Evolutionary conservation across 2,113 vertebrate species (phyloP).

Genomic region (Morone saxatilis): DNA sequence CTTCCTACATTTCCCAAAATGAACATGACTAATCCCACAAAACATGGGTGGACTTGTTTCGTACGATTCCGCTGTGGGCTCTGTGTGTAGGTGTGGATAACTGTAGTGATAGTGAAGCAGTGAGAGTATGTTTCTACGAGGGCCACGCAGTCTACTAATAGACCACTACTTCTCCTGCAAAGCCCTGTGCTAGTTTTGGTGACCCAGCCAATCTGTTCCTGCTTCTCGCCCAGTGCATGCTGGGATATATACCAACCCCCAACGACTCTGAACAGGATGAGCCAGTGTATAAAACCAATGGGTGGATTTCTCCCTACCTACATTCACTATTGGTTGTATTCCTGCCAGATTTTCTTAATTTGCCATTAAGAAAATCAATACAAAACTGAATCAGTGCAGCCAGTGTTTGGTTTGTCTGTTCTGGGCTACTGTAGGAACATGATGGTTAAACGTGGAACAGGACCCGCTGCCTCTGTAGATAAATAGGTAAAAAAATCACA

Average conservation of each 20-base stretch:
- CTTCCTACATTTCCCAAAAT: background rate
- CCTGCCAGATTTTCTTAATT: background rate
- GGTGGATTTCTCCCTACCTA: background rate
- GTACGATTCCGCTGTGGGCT: background rate
- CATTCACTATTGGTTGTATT: background rate
- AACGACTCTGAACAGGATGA: background rate
- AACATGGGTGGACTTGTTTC: background rate
- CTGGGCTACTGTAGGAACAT: no score
- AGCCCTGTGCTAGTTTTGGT: background rate
- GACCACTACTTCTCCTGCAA: background rate
- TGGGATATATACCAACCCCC: background rate
- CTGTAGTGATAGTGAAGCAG: background rate
- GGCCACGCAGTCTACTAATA: background rate
- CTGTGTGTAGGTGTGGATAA: slow-evolving; percentile 2
- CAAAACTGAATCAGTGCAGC: no score
- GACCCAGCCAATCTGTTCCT: background rate
- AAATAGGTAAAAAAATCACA: no score
- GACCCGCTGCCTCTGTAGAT: no score
- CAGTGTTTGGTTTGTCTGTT: no score
- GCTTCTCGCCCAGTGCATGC: background rate
- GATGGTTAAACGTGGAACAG: no score
- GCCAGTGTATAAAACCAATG: background rate
- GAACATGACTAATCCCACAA: background rate
- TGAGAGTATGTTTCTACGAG: background rate
- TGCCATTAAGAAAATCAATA: background rate